phyloP scores from a whole-genome alignment of 2,888 invertebrate species.

The Pardosa pseudoannulata region DNA sequence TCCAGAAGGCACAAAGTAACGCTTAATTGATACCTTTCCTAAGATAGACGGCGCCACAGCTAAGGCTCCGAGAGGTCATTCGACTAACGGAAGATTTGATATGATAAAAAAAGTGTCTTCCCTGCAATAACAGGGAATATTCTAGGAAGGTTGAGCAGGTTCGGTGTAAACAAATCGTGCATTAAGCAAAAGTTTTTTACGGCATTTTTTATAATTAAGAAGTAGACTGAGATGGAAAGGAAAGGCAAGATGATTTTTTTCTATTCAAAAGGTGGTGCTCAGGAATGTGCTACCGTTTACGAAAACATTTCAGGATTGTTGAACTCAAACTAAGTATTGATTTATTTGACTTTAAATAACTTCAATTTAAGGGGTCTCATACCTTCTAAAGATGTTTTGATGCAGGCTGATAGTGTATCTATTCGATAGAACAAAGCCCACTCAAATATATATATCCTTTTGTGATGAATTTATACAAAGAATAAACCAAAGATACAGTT shows the following conservation, averaged over 20 bases:
- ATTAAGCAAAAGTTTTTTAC: not conserved
- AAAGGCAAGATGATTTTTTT: not conserved
- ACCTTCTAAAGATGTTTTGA: too few relatives aligned
- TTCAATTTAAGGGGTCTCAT: too few relatives aligned
- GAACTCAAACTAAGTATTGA: not conserved
- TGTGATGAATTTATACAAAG: too few relatives aligned
- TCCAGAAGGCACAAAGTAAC: conserved; percentile 27
- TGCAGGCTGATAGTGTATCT: too few relatives aligned
- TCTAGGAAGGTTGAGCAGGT: conserved; percentile 7
- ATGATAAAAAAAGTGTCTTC: conserved; percentile 29
- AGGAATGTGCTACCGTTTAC: not conserved
- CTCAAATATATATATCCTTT: too few relatives aligned
- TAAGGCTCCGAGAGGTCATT: conserved; percentile 50
- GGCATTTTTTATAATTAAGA: not conserved
- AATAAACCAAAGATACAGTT: too few relatives aligned
- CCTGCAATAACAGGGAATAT: not conserved
- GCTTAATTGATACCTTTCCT: conserved; percentile 54
- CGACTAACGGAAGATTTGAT: conserved; percentile 49
- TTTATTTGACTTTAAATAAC: too few relatives aligned
- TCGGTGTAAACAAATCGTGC: conserved; percentile 9
- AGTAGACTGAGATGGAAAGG: not conserved
- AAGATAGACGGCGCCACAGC: conserved; percentile 54
- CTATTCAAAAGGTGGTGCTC: not conserved
- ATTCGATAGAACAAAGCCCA: too few relatives aligned
- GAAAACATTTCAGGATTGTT: conserved; percentile 4